A percentile compares a stretch with the other conserved stretches of the same genome.
These are phyloP conservation scores for Mesopsocus fuscifrons DNA, from an alignment of 2,888 invertebrate genomes.

Conservation along the genomic window DNA sequence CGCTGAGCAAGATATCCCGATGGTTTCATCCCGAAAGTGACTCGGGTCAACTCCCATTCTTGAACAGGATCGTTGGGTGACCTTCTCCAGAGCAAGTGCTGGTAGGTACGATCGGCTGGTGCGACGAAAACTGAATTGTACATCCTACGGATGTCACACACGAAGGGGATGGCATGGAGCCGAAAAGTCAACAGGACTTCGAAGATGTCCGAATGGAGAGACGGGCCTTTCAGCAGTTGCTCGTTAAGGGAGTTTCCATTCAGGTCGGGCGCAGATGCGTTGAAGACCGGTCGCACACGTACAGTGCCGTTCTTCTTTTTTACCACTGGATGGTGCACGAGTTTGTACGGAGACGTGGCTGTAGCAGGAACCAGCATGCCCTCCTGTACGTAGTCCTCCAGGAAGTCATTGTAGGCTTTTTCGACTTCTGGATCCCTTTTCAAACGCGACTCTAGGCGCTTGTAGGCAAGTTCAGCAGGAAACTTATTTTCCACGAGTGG, in stretches of 20 bases:
- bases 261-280: constrained; percentile 18
- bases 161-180: constrained; percentile 18
- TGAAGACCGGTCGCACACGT: constrained; percentile 21
- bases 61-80: constrained; percentile 17
- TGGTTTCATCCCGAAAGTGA: too few relatives aligned
- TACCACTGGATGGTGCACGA: too few relatives aligned
- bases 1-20: constrained; percentile 19
- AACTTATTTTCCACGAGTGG: too few relatives aligned
- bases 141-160: constrained; percentile 23
- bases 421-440: too few relatives aligned
- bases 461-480: too few relatives aligned
- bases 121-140: constrained; percentile 17
- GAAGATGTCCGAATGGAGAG: constrained; percentile 20
- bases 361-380: too few relatives aligned
- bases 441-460: too few relatives aligned
- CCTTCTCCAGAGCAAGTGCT: constrained; percentile 22
- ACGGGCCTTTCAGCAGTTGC: constrained; percentile 19
- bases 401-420: too few relatives aligned
- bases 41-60: constrained; percentile 21
- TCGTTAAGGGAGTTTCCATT: constrained; percentile 21
- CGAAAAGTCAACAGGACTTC: constrained; percentile 20
- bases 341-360: too few relatives aligned
- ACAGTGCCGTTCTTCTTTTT: too few relatives aligned
- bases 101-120: constrained; percentile 18
- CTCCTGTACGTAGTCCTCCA: too few relatives aligned